Base-by-base conservation (phyloP, 1,140 invertebrate genomes). In the Hyposmocoma kahamanoa region DNA sequence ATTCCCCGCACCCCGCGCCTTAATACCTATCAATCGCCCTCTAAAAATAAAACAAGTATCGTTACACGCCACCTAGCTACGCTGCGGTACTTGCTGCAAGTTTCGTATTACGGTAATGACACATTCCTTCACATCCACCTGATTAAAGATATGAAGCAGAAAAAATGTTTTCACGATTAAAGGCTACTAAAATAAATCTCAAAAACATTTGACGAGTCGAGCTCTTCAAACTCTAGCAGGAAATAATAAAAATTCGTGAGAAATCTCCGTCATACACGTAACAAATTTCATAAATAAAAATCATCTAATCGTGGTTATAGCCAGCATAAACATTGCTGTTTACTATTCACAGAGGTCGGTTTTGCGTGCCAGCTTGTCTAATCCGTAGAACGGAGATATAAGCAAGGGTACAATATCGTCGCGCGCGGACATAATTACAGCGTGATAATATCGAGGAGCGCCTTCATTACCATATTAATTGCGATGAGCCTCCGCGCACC, bases 401-500 rank as follows among this genome's bases (percentile, higher is more conserved):
- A 76, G 63, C 66, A 73, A 69, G 60, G 50, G 50, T 74, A 79
- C 65, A 71, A 78, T 81, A 82, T 72, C 73, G 75, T 71, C 68
- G 56, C 60, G 59, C 57, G 58, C 70, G 67, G 68, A 75, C 70
- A 76, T 84, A 84, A 84, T 81, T 81, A 84, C 76, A 43, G 64
- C 61, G 78, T 80, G 75, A 75, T 84, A 82, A 17, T 36, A 36
- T 84, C 81, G 67, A 50, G 63, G 62, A 72, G 63, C 72, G 62
- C 60, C 56, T 66, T 81, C 75, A 84, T 84, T 84, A 79, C 73
- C 81, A 84, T 84, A 72, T 81, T 81, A 84, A 84, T 82, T 81
- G 78, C 71, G 64, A 71, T 59, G 67, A 70, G 56, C 67, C 66
- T 64, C 65, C 50, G 42, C 56, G 53, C 42, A 54, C 59, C 62